Evolutionary conservation across 2,113 vertebrate genomes (phyloP).

Genomic region (Lagopus leucura): DNA sequence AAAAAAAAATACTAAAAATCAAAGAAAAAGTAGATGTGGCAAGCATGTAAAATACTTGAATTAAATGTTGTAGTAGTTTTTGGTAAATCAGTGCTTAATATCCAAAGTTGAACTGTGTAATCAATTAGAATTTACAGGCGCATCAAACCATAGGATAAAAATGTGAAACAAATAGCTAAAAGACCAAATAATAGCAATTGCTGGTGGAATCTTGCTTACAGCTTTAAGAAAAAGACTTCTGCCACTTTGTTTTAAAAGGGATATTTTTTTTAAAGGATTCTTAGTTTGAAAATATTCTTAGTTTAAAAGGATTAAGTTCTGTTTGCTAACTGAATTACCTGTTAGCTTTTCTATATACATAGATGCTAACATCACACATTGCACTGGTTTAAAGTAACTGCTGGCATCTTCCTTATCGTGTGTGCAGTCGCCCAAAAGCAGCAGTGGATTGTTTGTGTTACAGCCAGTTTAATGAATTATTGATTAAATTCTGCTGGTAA

Average conservation of each 20-base stretch:
- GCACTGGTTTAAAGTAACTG: background rate
- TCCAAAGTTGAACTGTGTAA: background rate
- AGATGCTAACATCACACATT: background rate
- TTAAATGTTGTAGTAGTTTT: background rate
- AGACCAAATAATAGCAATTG: background rate
- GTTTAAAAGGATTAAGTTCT: too few relatives aligned
- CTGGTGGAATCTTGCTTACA: background rate
- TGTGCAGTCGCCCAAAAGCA: background rate
- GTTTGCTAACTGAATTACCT: background rate
- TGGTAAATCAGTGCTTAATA: background rate
- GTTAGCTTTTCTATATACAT: background rate
- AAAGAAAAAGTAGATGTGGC: background rate
- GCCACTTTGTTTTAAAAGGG: too few relatives aligned
- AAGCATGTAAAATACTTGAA: background rate
- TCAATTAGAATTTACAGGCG: background rate
- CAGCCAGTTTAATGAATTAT: background rate
- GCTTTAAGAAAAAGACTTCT: background rate
- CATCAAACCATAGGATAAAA: background rate
- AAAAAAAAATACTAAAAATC: background rate
- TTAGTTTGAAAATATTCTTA: too few relatives aligned
- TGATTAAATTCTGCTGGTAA: background rate
- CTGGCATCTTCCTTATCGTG: background rate
- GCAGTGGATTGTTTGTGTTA: background rate
- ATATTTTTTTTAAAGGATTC: too few relatives aligned
- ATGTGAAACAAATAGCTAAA: background rate